A percentile compares a stretch with the other conserved stretches of the same genome.
phyloP scores from a whole-genome alignment of 2,113 vertebrate genomes.

The Mystacornis crossleyi region DNA sequence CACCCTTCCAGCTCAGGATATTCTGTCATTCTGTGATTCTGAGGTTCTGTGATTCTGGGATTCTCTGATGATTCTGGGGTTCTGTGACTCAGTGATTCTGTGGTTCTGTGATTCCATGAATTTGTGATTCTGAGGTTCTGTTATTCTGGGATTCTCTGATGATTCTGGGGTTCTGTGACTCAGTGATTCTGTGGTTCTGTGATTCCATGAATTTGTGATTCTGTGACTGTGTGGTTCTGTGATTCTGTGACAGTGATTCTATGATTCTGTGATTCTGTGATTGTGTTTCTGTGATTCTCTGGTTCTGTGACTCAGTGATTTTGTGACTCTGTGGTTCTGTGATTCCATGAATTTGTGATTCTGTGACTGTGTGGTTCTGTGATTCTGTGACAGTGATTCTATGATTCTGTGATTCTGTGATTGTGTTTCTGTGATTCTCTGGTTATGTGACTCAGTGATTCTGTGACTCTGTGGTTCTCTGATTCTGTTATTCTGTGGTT shows the following conservation, averaged over 20 bases:
- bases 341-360: rapidly evolving
- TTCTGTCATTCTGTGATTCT: not conserved
- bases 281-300: not conserved
- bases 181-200: rapidly evolving
- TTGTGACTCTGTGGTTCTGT: rapidly evolving
- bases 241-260: not conserved
- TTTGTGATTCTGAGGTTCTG: too few relatives aligned
- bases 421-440: not conserved
- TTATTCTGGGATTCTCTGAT: not conserved
- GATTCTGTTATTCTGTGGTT: rapidly evolving
- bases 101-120: not conserved
- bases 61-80: too few relatives aligned
- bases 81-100: not conserved
- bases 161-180: not conserved
- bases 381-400: rapidly evolving
- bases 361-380: not conserved
- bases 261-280: not conserved
- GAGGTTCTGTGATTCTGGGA: not conserved
- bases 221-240: not conserved
- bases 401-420: rapidly evolving
- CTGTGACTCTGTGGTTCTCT: rapidly evolving
- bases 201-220: rapidly evolving
- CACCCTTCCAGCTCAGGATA: not conserved
- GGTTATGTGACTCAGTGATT: rapidly evolving
- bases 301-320: rapidly evolving